Conservation (phyloP, 2,888 invertebrate species). For the Amblyteles armatorius region DNA sequence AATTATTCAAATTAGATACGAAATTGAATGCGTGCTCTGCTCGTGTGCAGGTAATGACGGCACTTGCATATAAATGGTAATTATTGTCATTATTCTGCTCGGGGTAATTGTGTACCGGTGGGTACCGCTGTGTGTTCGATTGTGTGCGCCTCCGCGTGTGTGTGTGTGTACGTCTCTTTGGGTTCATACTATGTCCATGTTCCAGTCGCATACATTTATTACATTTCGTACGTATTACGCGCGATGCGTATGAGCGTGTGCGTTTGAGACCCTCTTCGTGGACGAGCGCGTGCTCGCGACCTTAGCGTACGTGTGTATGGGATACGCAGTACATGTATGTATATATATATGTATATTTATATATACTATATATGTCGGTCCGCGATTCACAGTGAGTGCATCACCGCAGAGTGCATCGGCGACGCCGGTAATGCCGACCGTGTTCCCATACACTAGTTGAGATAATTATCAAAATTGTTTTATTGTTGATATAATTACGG, state of each 20-base stretch:
- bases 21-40: conserved; percentile 84
- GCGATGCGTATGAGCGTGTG: conserved; percentile 29
- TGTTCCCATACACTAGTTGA: conserved; percentile 84
- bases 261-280: conserved; percentile 54
- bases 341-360: conserved; percentile 1
- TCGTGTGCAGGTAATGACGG: conserved; percentile 84
- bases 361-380: conserved; percentile 6
- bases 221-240: background rate
- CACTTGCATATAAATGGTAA: conserved; percentile 85
- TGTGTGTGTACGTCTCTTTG: conserved; percentile 35
- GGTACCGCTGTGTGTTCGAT: conserved; percentile 61
- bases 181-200: conserved; percentile 22
- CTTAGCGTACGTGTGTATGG: conserved; percentile 51
- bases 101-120: conserved; percentile 81
- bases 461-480: conserved; percentile 84
- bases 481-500: conserved; percentile 84
- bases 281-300: conserved; percentile 66
- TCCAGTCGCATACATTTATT: conserved; percentile 16
- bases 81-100: conserved; percentile 84
- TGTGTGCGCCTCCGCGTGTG: conserved; percentile 30
- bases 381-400: conserved; percentile 46
- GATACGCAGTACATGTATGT: background rate
- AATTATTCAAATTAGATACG: conserved; percentile 84
- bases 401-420: conserved; percentile 61
- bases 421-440: conserved; percentile 78